Evolutionary conservation across 2,888 invertebrate genomes (phyloP).

Genomic region (Penaeus monodon): DNA sequence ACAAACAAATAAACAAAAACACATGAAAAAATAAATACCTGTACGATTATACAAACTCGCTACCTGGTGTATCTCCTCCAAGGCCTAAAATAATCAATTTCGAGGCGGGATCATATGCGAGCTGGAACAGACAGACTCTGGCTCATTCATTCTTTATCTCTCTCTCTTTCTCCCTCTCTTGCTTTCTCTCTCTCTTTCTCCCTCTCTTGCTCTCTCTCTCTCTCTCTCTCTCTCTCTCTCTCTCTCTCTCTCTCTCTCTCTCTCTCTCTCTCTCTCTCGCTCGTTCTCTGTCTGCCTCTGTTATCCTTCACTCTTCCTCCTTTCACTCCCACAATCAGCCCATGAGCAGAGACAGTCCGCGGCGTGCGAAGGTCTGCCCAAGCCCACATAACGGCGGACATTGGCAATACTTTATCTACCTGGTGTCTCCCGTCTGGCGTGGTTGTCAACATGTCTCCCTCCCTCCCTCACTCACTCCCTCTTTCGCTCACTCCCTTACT

Average conservation of each 20-base stretch:
- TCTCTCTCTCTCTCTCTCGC: not conserved
- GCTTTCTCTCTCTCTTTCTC: conserved; percentile 11
- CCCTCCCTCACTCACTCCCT: too few species aligned
- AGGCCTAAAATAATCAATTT: conserved; percentile 33
- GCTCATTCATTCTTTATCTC: too few species aligned
- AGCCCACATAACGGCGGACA: too few species aligned
- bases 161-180: not conserved
- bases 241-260: not conserved
- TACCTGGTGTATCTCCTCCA: not conserved
- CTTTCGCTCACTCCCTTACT: too few species aligned
- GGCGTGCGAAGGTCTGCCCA: too few species aligned
- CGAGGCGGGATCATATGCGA: conserved; percentile 5
- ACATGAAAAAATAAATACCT: too few species aligned
- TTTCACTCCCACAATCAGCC: not conserved
- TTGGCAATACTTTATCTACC: too few species aligned
- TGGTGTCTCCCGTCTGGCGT: too few species aligned
- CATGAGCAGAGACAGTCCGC: too few species aligned
- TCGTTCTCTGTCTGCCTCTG: not conserved
- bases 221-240: not conserved
- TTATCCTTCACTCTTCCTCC: not conserved
- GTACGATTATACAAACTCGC: not conserved
- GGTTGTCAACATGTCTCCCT: too few species aligned
- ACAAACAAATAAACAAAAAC: too few species aligned
- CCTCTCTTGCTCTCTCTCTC: not conserved
- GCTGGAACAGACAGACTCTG: too few species aligned